Base-by-base conservation (phyloP, 2,797 vertebrate genomes). In the Oreonectes daqikongensis region DNA sequence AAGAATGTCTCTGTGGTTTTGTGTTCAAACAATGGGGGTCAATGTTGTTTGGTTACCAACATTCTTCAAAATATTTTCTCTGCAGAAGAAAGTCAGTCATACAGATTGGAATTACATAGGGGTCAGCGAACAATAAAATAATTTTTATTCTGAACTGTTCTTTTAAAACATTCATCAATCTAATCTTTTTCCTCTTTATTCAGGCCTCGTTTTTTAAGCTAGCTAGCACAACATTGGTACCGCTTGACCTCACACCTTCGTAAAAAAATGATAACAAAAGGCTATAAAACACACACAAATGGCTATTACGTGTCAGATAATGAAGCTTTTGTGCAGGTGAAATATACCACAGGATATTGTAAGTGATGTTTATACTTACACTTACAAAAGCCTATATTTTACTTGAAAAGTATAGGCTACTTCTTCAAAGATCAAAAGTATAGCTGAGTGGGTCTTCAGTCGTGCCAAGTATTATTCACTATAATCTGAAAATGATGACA, bases 401-500 rank as follows among this genome's bases (percentile, higher is more conserved):
- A 32, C 32, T 75, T n/a, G n/a, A 46, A 68, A 57, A 75, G 63
- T 55, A 20, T 44, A 12, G 63, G 35, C 48, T 66, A 67, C 38
- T 57, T 0, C 8, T 67, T 1, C 11, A 44, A 42, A 75, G 22
- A 75, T 44, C 32, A 50, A 57, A 44, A 57, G 32, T 9, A n/a
- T 28, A 66, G 64, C 63, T 24, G 63, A 46, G 72, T 67, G 72
- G 24, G 72, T 32, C 63, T 75, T 46, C 38, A 57, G 59, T 64
- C 63, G 22, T 35, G 73, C 50, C 10, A n/a, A 75, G 73, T 5
- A n/a, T 50, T 42, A 59, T 57, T 75, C 63, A 46, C 35, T 57
- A 44, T 57, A 71, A 66, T 67, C 63, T 35, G 50, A 75, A 75
- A 46, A 42, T 57, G 64, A 75, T 67, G 73, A 46, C 73, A 67